Percentiles rank a stretch among this genome's conserved stretches.
Evolutionary conservation across 2,888 invertebrate genomes (phyloP).

Genomic region (Drosophila mimetica): DNA sequence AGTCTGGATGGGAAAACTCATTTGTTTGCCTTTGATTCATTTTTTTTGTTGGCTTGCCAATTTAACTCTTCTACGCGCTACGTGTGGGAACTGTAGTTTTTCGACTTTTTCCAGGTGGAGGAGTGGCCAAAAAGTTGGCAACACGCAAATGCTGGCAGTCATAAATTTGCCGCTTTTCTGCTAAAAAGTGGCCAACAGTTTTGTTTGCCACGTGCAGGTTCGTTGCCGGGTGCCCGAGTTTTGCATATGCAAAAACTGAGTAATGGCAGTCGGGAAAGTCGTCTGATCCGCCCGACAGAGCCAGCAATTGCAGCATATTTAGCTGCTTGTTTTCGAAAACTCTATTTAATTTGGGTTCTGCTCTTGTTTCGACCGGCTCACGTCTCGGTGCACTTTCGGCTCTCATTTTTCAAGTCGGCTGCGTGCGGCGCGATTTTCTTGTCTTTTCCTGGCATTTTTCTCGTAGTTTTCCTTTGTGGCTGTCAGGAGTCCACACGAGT

Average conservation of each 20-base stretch:
- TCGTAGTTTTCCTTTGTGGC: slow-evolving; percentile 21
- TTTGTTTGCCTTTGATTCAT: slow-evolving; percentile 19
- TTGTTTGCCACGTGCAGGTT: slow-evolving; percentile 73
- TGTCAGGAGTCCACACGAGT: slow-evolving; percentile 30
- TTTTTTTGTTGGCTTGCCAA: slow-evolving; percentile 21
- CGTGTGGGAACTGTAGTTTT: slow-evolving; percentile 54
- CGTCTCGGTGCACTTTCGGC: slow-evolving; percentile 58
- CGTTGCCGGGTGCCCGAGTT: slow-evolving; percentile 46
- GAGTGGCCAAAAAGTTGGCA: slow-evolving; percentile 52
- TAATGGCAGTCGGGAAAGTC: slow-evolving; percentile 19
- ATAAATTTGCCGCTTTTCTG: slow-evolving; percentile 70
- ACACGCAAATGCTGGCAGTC: slow-evolving; percentile 69
- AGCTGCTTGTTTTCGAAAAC: slow-evolving; percentile 73
- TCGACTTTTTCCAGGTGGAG: slow-evolving; percentile 18
- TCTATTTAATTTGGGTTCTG: slow-evolving; percentile 72
- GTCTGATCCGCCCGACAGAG: slow-evolving; percentile 24
- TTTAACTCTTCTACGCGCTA: slow-evolving; percentile 42
- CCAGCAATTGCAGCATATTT: slow-evolving; percentile 56
- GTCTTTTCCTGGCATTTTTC: slow-evolving; percentile 34
- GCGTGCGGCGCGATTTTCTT: slow-evolving; percentile 39
- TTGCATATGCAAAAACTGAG: slow-evolving; percentile 37
- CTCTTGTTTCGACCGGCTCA: slow-evolving; percentile 40
- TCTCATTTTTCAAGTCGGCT: slow-evolving; percentile 69
- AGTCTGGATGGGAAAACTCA: slow-evolving; percentile 51
- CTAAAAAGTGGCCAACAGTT: slow-evolving; percentile 74